These are phyloP conservation scores for Cervus canadensis DNA, from an alignment of 2,113 vertebrate species.

Conservation along the genomic window DNA sequence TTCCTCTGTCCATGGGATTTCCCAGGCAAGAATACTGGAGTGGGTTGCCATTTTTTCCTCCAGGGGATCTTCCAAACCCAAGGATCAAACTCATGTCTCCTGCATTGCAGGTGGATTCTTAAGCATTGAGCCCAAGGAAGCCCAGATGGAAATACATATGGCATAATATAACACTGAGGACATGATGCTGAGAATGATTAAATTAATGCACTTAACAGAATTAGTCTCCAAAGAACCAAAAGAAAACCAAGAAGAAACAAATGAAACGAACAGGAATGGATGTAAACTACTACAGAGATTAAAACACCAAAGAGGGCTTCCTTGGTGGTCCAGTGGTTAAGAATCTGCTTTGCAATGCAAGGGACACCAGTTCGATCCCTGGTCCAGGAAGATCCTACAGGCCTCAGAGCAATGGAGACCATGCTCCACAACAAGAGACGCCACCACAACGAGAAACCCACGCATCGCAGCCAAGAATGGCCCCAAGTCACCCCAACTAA, in stretches of 20 bases:
- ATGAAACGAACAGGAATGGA: background rate
- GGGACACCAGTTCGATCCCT: background rate
- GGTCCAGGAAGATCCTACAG: background rate
- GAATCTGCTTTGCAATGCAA: background rate
- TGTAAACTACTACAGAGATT: background rate
- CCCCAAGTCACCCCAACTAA: background rate
- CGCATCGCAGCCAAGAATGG: fast-evolving
- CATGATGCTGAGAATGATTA: background rate
- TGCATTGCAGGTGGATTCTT: background rate
- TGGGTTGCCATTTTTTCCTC: background rate
- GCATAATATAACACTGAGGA: background rate
- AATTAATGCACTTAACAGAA: background rate
- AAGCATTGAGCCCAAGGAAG: background rate
- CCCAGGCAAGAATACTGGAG: background rate
- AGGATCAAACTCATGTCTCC: background rate
- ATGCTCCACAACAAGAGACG: background rate
- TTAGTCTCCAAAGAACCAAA: background rate
- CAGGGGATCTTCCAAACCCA: background rate
- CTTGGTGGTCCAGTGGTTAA: background rate
- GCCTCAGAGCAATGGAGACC: background rate
- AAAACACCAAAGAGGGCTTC: background rate
- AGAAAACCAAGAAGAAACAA: background rate
- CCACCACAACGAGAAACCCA: background rate
- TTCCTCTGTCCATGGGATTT: background rate
- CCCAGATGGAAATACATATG: background rate